These are phyloP conservation scores for Torymus aiolomorphi DNA, from an alignment of 2,888 invertebrate genomes.

Conservation along the genomic window DNA sequence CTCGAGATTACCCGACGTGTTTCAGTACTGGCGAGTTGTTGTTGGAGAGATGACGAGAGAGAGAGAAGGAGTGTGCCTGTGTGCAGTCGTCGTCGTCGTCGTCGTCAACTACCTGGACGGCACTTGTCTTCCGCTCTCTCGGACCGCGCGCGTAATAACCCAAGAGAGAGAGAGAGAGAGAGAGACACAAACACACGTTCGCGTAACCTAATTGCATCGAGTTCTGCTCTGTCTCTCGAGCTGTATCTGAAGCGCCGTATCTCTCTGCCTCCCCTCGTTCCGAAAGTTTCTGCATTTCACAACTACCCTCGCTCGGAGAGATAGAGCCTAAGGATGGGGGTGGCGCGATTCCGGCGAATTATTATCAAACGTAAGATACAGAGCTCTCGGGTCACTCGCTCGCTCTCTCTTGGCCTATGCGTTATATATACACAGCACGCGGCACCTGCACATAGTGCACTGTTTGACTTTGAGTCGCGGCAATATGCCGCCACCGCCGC, in stretches of 20 bases:
- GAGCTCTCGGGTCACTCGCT: not conserved
- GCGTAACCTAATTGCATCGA: constrained; percentile 36
- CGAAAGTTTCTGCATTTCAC: constrained; percentile 31
- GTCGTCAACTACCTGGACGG: constrained; percentile 41
- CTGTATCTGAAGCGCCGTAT: not conserved
- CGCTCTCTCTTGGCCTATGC: too few species aligned
- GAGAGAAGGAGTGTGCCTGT: not conserved
- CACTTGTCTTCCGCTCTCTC: constrained; percentile 28
- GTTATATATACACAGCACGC: not conserved
- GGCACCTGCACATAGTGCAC: not conserved
- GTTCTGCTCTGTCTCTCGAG: not conserved
- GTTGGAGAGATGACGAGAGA: constrained; percentile 8
- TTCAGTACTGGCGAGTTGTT: constrained; percentile 41
- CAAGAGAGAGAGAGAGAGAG: not conserved
- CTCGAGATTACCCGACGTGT: constrained; percentile 51
- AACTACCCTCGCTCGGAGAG: not conserved
- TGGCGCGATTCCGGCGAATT: not conserved
- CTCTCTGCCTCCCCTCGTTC: not conserved
- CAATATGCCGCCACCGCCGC: not conserved
- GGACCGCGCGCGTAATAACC: not conserved
- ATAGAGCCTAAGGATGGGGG: constrained; percentile 21
- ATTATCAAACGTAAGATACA: too few species aligned
- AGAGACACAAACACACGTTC: not conserved
- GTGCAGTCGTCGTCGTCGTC: too few species aligned
- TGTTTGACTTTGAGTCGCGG: constrained; percentile 35